Evolutionary conservation across 2,797 vertebrate genomes (phyloP).

Genomic region (Centropyge bicolor): DNA sequence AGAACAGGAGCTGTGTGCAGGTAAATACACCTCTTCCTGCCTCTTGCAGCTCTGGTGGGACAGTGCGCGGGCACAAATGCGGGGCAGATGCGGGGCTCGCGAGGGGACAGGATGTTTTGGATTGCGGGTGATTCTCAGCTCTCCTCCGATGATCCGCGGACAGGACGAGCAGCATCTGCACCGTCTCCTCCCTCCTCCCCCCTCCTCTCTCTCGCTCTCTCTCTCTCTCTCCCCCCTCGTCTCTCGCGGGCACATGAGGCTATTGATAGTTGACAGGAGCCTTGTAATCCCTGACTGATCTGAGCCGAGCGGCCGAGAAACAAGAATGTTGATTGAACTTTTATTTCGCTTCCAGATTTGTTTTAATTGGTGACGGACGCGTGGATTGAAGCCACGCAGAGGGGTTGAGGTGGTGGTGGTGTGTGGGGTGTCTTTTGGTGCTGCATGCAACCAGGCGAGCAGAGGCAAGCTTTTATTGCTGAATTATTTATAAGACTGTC

Average conservation of each 20-base stretch:
- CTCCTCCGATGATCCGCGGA: conserved; percentile 60
- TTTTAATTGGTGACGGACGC: conserved; percentile 70
- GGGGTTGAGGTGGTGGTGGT: background rate
- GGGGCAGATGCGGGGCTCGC: conserved; percentile 1
- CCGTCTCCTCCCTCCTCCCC: conserved; percentile 42
- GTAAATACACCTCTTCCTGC: conserved; percentile 61
- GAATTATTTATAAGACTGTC: conserved; percentile 85
- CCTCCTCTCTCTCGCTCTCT: background rate
- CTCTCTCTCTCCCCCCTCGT: conserved; percentile 4
- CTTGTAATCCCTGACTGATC: conserved; percentile 76
- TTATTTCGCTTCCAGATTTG: conserved; percentile 68
- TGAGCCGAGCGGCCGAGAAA: conserved; percentile 55
- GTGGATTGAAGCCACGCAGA: conserved; percentile 39
- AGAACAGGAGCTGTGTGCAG: conserved; percentile 64
- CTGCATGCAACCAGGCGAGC: conserved; percentile 72
- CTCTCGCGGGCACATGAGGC: conserved; percentile 63
- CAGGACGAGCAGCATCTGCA: conserved; percentile 75
- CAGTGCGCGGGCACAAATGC: background rate
- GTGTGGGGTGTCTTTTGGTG: conserved; percentile 42
- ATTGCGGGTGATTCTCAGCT: conserved; percentile 34
- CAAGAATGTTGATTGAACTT: conserved; percentile 79
- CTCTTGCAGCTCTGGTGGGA: background rate
- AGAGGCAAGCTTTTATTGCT: conserved; percentile 79
- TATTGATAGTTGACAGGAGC: conserved; percentile 84
- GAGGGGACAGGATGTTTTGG: conserved; percentile 34